These are phyloP conservation scores for Eolophus roseicapilla DNA, from an alignment of 2,113 vertebrate species.

Conservation along the genomic window DNA sequence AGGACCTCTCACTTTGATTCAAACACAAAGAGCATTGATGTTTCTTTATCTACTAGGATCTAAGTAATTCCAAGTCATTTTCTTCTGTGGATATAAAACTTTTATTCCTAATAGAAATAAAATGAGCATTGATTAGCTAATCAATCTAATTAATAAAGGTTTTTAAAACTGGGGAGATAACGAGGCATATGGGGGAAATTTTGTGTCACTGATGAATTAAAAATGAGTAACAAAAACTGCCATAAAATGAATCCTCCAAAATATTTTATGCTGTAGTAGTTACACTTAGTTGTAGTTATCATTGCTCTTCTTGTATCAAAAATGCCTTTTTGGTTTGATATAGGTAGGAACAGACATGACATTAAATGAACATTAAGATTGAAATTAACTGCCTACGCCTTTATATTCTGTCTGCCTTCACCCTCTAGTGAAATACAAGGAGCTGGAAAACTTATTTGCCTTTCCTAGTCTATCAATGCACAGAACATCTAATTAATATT, in stretches of 20 bases:
- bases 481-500: neutral
- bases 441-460: slow-evolving; percentile 4
- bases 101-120: neutral
- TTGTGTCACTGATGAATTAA: neutral
- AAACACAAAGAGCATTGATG: neutral
- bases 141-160: neutral
- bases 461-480: neutral
- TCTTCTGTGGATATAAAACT: neutral
- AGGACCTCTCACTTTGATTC: neutral
- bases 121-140: neutral
- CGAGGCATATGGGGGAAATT: neutral
- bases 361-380: neutral
- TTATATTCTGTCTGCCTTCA: neutral
- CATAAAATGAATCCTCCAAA: neutral
- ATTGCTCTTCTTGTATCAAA: neutral
- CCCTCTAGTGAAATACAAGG: neutral
- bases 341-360: neutral
- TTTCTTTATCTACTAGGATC: neutral
- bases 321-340: neutral
- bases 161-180: neutral
- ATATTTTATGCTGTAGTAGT: neutral
- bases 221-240: neutral
- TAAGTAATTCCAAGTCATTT: neutral
- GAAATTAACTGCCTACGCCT: neutral
- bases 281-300: neutral